Conservation (phyloP, 2,113 vertebrate genomes). For the Bubalus kerabau region DNA sequence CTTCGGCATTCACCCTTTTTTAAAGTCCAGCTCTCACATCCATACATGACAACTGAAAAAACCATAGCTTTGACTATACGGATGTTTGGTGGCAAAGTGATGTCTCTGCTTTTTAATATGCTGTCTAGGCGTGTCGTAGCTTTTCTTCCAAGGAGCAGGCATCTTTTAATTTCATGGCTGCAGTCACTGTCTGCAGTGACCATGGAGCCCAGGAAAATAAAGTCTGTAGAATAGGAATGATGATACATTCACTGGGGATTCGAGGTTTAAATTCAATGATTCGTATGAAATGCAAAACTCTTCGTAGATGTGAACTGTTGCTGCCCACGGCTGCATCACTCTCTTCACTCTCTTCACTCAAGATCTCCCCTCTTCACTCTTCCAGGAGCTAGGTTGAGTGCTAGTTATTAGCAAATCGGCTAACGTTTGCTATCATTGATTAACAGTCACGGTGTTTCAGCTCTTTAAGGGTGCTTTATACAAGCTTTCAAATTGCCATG, state of each 20-base stretch:
- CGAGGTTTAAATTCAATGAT: neutral
- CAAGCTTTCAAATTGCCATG: neutral
- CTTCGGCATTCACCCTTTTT: neutral
- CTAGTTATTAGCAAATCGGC: neutral
- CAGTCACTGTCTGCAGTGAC: neutral
- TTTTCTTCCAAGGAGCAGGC: neutral
- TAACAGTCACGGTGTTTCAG: neutral
- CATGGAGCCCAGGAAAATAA: neutral
- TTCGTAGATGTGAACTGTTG: fast-evolving
- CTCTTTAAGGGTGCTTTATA: neutral
- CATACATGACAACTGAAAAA: neutral
- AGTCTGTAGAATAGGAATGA: neutral
- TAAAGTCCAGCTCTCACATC: neutral
- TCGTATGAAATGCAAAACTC: fast-evolving
- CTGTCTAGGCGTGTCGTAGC: neutral
- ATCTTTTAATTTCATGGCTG: neutral
- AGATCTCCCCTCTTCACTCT: neutral
- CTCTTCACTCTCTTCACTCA: too few species aligned
- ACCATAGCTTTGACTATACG: neutral
- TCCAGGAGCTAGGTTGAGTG: neutral
- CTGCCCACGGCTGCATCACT: fast-evolving
- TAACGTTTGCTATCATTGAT: neutral
- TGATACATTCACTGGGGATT: neutral
- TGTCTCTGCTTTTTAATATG: neutral
- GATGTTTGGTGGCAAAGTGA: neutral